Percentiles rank a stretch among this genome's conserved stretches.
These are phyloP conservation scores for Pelvicachromis taeniatus DNA, from an alignment of 2,113 vertebrate species.

Conservation along the genomic window DNA sequence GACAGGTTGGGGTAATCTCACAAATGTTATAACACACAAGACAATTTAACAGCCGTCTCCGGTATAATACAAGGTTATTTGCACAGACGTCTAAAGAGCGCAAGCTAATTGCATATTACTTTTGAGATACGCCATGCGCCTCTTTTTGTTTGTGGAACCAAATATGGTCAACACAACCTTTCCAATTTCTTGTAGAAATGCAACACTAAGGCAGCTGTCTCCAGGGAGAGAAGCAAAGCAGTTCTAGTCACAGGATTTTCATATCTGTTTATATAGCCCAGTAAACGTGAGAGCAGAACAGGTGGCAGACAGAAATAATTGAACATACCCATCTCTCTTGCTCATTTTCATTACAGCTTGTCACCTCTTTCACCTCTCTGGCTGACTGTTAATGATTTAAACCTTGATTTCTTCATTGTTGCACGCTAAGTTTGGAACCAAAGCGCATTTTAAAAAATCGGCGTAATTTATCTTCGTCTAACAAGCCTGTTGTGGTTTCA, in stretches of 20 bases:
- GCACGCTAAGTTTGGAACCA: not conserved
- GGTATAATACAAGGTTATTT: slow-evolving; percentile 1
- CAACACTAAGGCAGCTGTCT: not conserved
- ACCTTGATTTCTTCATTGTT: not conserved
- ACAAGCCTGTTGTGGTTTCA: not conserved
- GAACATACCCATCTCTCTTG: not conserved
- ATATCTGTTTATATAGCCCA: not conserved
- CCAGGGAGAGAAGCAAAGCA: not conserved
- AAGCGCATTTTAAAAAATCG: not conserved
- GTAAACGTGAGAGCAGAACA: not conserved
- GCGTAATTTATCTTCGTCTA: not conserved
- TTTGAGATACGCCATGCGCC: not conserved
- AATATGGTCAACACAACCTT: not conserved
- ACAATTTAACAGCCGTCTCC: not conserved
- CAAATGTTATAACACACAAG: not conserved
- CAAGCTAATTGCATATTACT: slow-evolving; percentile 18
- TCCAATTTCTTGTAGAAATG: not conserved
- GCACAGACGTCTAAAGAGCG: not conserved
- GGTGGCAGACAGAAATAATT: not conserved
- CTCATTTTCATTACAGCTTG: not conserved
- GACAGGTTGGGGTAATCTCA: not conserved
- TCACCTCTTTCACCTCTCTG: not conserved
- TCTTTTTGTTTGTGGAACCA: slow-evolving; percentile 8
- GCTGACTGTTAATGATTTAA: not conserved
- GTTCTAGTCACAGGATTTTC: not conserved